phyloP scores from a whole-genome alignment of 2,113 vertebrate genomes.

The Leptocoma aspasia region DNA sequence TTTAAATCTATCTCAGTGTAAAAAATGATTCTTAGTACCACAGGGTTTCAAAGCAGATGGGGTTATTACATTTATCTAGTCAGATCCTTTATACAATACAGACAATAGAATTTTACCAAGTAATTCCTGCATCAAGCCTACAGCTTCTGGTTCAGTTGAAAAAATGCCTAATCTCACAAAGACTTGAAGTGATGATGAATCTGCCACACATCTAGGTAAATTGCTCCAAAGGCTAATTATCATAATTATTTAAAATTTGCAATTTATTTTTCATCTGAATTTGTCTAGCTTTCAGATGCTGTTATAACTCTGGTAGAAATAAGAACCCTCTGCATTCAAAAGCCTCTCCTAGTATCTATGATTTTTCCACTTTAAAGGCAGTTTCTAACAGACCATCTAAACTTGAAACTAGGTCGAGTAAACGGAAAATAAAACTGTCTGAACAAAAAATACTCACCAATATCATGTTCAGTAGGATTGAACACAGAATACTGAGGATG shows the following conservation, averaged over 20 bases:
- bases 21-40: slow-evolving; percentile 8
- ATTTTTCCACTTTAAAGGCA: background rate
- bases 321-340: background rate
- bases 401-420: background rate
- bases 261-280: slow-evolving; percentile 50
- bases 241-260: slow-evolving; percentile 46
- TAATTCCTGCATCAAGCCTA: slow-evolving; percentile 51
- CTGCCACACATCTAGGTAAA: slow-evolving; percentile 6
- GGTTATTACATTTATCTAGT: slow-evolving; percentile 46
- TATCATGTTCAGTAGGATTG: slow-evolving; percentile 85
- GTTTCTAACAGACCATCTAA: background rate
- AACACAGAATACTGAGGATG: slow-evolving; percentile 82
- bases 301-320: background rate
- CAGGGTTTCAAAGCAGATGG: slow-evolving; percentile 12
- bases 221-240: slow-evolving; percentile 34
- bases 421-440: background rate
- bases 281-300: slow-evolving; percentile 30
- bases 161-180: slow-evolving; percentile 39
- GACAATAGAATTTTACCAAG: slow-evolving; percentile 46
- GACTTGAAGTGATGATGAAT: slow-evolving; percentile 36
- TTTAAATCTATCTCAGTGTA: background rate
- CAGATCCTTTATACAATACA: slow-evolving; percentile 25
- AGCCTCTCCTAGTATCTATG: background rate
- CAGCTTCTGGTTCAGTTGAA: slow-evolving; percentile 31
- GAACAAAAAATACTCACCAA: slow-evolving; percentile 77